Evolutionary conservation across 2,888 invertebrate genomes (phyloP), one percentile per base, ranked within the genome.

Genomic region (Cepaea hortensis): DNA sequence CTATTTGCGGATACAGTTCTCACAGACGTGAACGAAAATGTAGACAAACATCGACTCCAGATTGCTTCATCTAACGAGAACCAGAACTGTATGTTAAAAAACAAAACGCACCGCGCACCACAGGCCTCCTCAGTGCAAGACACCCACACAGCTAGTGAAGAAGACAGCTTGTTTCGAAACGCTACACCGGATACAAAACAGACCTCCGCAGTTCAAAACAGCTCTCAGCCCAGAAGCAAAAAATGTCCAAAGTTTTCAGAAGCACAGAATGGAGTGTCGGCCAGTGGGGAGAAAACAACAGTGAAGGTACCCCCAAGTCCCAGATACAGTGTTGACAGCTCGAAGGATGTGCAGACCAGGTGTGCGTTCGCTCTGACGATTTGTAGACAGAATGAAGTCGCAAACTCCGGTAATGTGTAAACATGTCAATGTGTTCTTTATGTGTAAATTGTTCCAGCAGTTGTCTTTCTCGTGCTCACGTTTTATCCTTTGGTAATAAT

Each of bases 301-400:
- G 61, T 87, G 73, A 65, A 82, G 76, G 84, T 81, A 13, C 13
- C 85, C n/a, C 48, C 79, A n/a, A 23, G 61, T 23, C 65, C 85
- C 35, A 11, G 83, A 46, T 4, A 73, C 13, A 76, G 77, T 18
- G n/a, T 77, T 0, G 70, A 55, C 4, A 84, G 81, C 50, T 65
- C 87, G 79, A 65, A n/a, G 6, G 86, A 88, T 55, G 81, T 84
- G 20, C 84, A 87, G 65, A 87, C 18, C 68, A 87, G 81, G 20
- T 85, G 88, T 88, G 90, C 89, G 85, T 91, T 91, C 80, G 88
- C 90, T 2, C 87, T 89, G 35, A 91, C 91, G 0, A 89, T 91
- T 35, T 90, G 90, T 70, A 90, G 89, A 72, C 91, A 91, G 87
- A 91, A 91, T 79, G 87, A 89, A 62, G 90, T 91, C 62, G 91